These are phyloP conservation scores for Diplosoma virens DNA, from an alignment of 23 tunicate genomes.

Conservation along the genomic window DNA sequence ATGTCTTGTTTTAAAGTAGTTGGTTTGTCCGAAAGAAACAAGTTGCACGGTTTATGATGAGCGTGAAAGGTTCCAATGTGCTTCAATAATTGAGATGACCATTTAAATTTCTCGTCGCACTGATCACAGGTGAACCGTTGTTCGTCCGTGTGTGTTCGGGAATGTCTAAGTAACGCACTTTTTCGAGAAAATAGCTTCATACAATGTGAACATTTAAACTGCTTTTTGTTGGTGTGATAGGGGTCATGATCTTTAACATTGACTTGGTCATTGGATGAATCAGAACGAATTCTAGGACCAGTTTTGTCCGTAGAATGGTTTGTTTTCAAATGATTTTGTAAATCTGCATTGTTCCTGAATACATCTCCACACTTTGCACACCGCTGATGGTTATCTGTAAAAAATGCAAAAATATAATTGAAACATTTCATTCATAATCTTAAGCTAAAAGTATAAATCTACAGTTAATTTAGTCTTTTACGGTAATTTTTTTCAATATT, in stretches of 20 bases:
- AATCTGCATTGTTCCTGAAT: conserved; percentile 8
- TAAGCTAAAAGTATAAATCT: too few species aligned
- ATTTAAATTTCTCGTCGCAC: conserved; percentile 47
- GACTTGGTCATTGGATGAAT: conserved; percentile 16
- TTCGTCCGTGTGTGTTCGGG: conserved; percentile 35
- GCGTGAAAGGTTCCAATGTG: conserved; percentile 54
- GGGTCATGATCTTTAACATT: conserved; percentile 22
- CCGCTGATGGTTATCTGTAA: conserved; percentile 10
- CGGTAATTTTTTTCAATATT: too few species aligned
- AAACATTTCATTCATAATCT: too few species aligned
- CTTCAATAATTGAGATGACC: not conserved
- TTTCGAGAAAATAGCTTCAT: conserved; percentile 22
- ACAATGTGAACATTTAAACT: conserved; percentile 41
- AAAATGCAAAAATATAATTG: too few species aligned
- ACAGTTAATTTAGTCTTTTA: too few species aligned
- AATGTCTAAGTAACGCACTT: conserved; percentile 17
- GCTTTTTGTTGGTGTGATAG: conserved; percentile 24
- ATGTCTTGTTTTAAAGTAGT: conserved; percentile 25
- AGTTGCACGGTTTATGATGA: conserved; percentile 16
- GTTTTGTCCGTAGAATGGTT: too few species aligned
- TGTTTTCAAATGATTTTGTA: conserved; percentile 1
- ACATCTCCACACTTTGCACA: conserved; percentile 29
- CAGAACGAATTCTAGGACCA: conserved; percentile 20
- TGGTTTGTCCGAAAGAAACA: conserved; percentile 6
- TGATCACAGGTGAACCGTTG: conserved; percentile 14